Evolutionary conservation across 2,113 vertebrate genomes (phyloP).

Genomic region (Alligator sinensis): DNA sequence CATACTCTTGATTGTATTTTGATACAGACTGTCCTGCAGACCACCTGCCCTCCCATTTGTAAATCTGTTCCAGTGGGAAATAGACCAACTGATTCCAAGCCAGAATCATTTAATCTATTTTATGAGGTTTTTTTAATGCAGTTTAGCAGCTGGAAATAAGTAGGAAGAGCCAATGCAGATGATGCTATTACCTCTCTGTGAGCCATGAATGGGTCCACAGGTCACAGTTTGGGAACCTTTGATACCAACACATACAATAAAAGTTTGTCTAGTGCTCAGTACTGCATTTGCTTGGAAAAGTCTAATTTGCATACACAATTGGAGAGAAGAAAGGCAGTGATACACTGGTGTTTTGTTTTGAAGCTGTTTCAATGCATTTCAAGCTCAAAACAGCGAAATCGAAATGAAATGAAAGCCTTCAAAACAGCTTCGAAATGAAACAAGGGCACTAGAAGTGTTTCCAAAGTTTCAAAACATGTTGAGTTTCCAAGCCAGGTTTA

Average conservation of each 20-base stretch:
- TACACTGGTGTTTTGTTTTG: neutral
- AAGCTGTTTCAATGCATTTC: too few relatives aligned
- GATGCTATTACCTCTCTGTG: neutral
- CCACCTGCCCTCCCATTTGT: conserved; percentile 7
- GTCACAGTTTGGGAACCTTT: neutral
- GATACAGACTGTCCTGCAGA: neutral
- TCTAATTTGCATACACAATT: neutral
- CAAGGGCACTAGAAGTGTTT: too few relatives aligned
- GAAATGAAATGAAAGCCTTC: too few relatives aligned
- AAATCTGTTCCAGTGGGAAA: neutral
- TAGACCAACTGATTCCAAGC: conserved; percentile 11
- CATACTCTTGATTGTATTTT: neutral
- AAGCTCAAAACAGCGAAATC: too few relatives aligned
- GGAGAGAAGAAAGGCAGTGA: neutral
- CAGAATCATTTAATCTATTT: conserved; percentile 11
- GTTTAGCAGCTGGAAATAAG: conserved; percentile 21
- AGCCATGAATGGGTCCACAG: neutral
- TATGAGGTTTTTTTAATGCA: conserved; percentile 11
- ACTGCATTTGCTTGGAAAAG: neutral
- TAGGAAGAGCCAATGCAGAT: neutral
- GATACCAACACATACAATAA: neutral
- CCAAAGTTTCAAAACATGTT: too few relatives aligned
- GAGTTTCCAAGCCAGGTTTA: too few relatives aligned
- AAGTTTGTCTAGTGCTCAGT: neutral
- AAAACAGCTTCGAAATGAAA: too few relatives aligned